Evolutionary conservation across 2,113 vertebrate genomes (phyloP).

Genomic region (Dryoscopus gambensis): DNA sequence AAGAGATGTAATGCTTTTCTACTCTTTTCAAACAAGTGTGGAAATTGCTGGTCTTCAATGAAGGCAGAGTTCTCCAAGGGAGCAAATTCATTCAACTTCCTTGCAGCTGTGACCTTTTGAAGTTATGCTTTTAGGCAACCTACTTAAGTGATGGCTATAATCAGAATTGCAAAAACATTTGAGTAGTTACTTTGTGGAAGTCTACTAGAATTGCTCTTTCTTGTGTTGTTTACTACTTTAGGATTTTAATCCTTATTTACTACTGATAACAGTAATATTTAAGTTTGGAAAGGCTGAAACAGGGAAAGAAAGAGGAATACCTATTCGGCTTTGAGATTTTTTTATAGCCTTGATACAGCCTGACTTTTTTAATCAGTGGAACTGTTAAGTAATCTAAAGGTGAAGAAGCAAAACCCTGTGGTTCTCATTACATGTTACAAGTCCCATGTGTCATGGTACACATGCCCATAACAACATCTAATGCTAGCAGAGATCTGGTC

Average conservation of each 20-base stretch:
- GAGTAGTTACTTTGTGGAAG: neutral
- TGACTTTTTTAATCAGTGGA: neutral
- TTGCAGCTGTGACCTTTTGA: neutral
- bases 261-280: neutral
- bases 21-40: neutral
- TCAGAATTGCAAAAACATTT: neutral
- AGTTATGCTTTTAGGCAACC: neutral
- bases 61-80: neutral
- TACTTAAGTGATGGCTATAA: neutral
- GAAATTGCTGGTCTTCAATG: neutral
- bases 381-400: neutral
- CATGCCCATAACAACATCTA: neutral
- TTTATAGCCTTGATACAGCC: neutral
- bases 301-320: neutral
- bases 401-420: neutral
- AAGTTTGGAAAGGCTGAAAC: neutral
- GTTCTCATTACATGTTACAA: neutral
- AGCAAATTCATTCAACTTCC: neutral
- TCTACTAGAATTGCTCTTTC: neutral
- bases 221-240: neutral
- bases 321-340: too few species aligned
- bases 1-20: neutral
- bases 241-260: neutral
- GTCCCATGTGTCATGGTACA: fast-evolving
- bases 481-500: neutral